A percentile compares a stretch with the other conserved stretches of the same genome.
These are phyloP conservation scores for Nothocercus nigrocapillus DNA, from an alignment of 2,113 vertebrate genomes.

Conservation along the genomic window DNA sequence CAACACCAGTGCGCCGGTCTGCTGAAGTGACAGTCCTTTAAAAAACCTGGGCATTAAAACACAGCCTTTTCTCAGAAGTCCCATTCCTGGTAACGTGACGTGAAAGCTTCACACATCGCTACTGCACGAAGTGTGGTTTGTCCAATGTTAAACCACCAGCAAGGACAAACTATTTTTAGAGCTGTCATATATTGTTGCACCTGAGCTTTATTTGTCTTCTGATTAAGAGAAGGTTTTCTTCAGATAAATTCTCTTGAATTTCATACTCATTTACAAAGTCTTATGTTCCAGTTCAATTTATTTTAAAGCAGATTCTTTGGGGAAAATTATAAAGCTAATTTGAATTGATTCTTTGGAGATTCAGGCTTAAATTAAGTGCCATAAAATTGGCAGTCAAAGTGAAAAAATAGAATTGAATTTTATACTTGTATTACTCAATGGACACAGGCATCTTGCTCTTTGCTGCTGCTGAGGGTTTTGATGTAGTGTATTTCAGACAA, in stretches of 20 bases:
- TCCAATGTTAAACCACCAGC: conserved; percentile 63
- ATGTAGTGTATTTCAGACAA: conserved; percentile 49
- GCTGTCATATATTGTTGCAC: conserved; percentile 65
- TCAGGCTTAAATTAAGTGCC: conserved; percentile 78
- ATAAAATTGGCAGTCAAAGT: conserved; percentile 76
- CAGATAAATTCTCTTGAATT: conserved; percentile 77
- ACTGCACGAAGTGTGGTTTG: conserved; percentile 38
- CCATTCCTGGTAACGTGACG: background rate
- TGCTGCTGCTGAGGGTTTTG: conserved; percentile 63
- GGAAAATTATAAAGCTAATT: conserved; percentile 82
- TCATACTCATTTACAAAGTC: conserved; percentile 75
- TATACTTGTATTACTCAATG: conserved; percentile 72
- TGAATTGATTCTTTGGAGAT: conserved; percentile 83
- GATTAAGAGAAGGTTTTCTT: conserved; percentile 76
- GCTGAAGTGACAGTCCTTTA: background rate
- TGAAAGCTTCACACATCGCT: conserved; percentile 25
- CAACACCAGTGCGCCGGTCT: background rate
- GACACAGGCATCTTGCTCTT: conserved; percentile 66
- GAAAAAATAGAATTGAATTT: conserved; percentile 78
- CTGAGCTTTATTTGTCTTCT: conserved; percentile 77
- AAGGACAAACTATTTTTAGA: conserved; percentile 80
- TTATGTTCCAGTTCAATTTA: conserved; percentile 78
- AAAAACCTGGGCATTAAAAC: background rate
- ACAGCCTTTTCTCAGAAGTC: background rate
- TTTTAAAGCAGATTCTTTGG: conserved; percentile 80